Evolutionary conservation across 2,888 invertebrate species (phyloP), one percentile per base, ranked within the genome.

Genomic region (Malthinus flaveolus): DNA sequence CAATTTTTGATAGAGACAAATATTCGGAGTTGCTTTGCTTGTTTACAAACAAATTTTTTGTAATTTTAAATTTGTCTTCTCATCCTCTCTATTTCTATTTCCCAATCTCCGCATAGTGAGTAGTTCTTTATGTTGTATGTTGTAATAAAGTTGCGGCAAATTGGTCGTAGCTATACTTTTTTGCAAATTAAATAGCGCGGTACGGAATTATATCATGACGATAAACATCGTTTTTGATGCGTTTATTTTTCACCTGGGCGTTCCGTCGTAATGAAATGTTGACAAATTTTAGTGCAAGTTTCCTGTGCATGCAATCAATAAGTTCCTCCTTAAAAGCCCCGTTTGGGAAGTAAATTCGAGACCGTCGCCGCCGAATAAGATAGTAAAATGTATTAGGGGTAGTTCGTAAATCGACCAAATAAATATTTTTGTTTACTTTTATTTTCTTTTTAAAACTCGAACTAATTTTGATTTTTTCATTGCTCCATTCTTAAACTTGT

Each of bases 291-390:
- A 46, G 47, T 47, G 46, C 37, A 47, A 35, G 46, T 47, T 53
- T 53, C 53, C 46, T 36, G 53, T 53, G 39, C 47, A 39, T 53
- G 53, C 39, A 53, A 53, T 53, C 53, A 53, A 53, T 53, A 53
- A 53, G 53, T 47, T 53, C 32, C 53, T 53, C 47, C 53, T 46
- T 47, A 53, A 53, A 53, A 32, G 46, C 53, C 46, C 12, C 11
- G 39, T 39, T 39, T 39, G 39, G 12, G 39, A 39, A 39, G 7
- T 39, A 10, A 39, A 39, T 39, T 39, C 5, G 23, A 23, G 5
- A 23, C 23, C 23, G 23, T 23, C 23, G 23, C 5, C 5, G 23
- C 5, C 5, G 23, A 23, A 23, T 23, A 23, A 23, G 23, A 23
- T 23, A 23, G 23, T 23, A 23, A 23, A 23, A 23, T 23, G 23